Conservation (phyloP, 2,113 vertebrate species). For the Cisticola juncidis region DNA sequence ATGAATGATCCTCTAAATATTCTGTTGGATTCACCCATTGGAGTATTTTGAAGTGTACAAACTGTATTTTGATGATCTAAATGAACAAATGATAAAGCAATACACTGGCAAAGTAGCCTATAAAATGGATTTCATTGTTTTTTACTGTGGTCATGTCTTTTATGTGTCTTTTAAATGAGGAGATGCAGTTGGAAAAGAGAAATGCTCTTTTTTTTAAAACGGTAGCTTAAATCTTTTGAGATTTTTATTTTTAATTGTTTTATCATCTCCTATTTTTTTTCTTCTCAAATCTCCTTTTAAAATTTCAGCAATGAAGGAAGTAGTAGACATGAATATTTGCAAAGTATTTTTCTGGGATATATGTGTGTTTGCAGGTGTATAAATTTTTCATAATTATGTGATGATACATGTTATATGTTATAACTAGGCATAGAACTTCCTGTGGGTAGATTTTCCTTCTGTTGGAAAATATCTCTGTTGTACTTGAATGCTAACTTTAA, state of each 20-base stretch:
- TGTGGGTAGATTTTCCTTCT: background rate
- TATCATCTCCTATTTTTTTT: background rate
- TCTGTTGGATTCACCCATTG: background rate
- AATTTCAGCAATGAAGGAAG: background rate
- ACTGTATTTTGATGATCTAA: background rate
- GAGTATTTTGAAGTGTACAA: background rate
- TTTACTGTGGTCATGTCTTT: background rate
- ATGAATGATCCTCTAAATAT: background rate
- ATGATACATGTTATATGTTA: no score
- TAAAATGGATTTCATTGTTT: background rate
- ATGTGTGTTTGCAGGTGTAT: background rate
- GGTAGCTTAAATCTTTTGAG: background rate
- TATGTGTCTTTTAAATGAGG: background rate
- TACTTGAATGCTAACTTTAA: slow-evolving; percentile 4
- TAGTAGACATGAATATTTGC: background rate
- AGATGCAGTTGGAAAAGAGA: background rate
- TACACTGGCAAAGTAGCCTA: background rate
- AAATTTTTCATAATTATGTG: background rate
- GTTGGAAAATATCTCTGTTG: background rate
- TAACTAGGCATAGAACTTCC: background rate
- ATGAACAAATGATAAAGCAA: background rate
- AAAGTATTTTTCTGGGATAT: background rate
- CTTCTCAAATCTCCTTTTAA: background rate
- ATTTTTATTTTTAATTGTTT: background rate
- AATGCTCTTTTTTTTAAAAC: background rate